Conservation (phyloP, 2,888 invertebrate genomes). For the Entomobrya multifasciata region DNA sequence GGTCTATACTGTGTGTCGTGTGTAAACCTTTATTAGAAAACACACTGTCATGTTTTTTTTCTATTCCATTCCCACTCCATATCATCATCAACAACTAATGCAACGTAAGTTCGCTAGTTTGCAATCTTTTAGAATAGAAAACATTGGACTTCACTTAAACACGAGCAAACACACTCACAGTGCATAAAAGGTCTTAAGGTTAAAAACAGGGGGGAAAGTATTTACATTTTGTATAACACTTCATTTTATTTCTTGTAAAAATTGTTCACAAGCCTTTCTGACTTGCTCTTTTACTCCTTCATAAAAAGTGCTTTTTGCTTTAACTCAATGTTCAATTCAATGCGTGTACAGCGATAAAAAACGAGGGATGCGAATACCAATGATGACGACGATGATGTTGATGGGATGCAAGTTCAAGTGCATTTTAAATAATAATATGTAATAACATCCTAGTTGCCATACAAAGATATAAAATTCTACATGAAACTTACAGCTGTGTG, state of each 20-base stretch:
- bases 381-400: constrained; percentile 1
- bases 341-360: neutral
- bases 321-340: neutral
- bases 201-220: constrained; percentile 23
- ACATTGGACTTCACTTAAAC: constrained; percentile 25
- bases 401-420: constrained; percentile 61
- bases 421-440: constrained; percentile 41
- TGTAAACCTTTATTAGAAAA: constrained; percentile 27
- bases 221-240: constrained; percentile 60
- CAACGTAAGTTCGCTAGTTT: neutral
- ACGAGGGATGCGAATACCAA: neutral
- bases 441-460: constrained; percentile 3
- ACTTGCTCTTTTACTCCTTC: constrained; percentile 4
- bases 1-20: too few species aligned
- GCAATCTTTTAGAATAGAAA: constrained; percentile 50
- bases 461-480: neutral
- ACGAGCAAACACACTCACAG: neutral
- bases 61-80: neutral
- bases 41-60: constrained; percentile 8
- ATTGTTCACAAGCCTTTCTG: constrained; percentile 30
- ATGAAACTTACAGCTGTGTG: neutral
- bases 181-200: neutral
- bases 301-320: neutral
- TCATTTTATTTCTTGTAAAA: constrained; percentile 54
- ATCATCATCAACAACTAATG: neutral